A percentile compares a stretch with the other conserved stretches of the same genome.
phyloP scores from a whole-genome alignment of 2,797 vertebrate species.

The Cossypha niveicapilla region DNA sequence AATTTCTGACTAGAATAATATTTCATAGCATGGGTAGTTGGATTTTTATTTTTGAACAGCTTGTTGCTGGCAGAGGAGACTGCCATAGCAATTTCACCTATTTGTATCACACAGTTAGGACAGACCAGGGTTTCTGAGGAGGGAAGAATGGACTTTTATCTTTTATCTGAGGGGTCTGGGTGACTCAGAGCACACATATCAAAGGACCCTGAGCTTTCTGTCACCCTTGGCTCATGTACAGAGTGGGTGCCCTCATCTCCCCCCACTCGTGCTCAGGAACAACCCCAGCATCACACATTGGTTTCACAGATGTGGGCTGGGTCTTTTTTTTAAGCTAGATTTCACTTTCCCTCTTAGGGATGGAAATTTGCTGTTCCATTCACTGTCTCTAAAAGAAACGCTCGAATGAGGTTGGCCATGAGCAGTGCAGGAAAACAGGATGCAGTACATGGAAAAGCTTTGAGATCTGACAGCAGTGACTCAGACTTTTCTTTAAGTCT shows the following conservation, averaged over 20 bases:
- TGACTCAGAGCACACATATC: background rate
- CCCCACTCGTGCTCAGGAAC: background rate
- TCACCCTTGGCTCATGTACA: background rate
- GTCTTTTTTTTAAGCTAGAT: background rate
- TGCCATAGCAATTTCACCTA: background rate
- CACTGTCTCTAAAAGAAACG: background rate
- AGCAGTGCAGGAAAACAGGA: background rate
- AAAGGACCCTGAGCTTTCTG: background rate
- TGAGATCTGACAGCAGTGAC: background rate
- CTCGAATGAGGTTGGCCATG: background rate
- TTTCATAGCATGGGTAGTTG: background rate
- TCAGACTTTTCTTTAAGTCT: background rate
- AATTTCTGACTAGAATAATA: background rate
- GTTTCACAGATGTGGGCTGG: background rate
- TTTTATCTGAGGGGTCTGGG: background rate
- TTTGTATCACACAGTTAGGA: background rate
- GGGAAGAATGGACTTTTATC: background rate
- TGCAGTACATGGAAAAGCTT: background rate
- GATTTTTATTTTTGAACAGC: background rate
- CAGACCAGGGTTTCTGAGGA: background rate
- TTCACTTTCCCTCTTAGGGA: background rate
- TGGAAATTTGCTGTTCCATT: background rate
- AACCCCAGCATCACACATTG: background rate
- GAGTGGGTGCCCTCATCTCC: background rate
- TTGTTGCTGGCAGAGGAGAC: background rate